Evolutionary conservation across 2,797 vertebrate genomes (phyloP), one percentile per base, ranked within the genome.

Genomic region (Miichthys miiuy): DNA sequence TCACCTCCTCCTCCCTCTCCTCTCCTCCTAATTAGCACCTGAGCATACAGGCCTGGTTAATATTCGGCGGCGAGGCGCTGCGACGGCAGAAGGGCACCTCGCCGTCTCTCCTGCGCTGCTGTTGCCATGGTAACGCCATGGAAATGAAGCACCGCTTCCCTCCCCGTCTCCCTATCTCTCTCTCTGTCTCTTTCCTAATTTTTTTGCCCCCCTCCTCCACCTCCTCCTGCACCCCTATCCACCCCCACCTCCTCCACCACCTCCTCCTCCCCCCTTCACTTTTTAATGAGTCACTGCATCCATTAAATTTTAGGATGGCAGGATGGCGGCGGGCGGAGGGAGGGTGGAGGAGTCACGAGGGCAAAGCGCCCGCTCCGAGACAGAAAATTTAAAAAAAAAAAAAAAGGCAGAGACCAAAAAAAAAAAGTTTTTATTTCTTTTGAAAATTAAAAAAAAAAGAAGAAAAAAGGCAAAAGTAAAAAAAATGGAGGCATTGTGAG

Each of bases 71-170:
- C 93, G 94, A 91, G 94, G 91, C 90, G 75, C 86, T 74, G 86
- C 82, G 70, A 72, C 83, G 75, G 90, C 87, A 18, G 93, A 88
- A 83, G 92, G 88, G 91, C 94, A 90, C 92, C 95, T 94, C 93
- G 91, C 93, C 91, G 87, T 79, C 83, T 89, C 87, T 90, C 87
- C 86, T 88, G 85, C 52, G 77, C 86, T 90, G 80, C 84, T 68
- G 96, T 98, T 97, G 93, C 97, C 94, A 96, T 96, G 94, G 95
- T 90, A 77, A 97, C 95, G 27, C 93, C 95, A 95, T 95, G 96
- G 95, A 96, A 96, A 96, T 96, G 96, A 97, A 97, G 94, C 95
- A 77, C 89, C 91, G 52, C 75, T 79, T 69, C 34, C 30, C 34
- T 38, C 34, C 27, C 34, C 34, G 34, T 38, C 34, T 79, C 87